Conservation (phyloP, 1,140 invertebrate species). For the Acromyrmex echinatior region DNA sequence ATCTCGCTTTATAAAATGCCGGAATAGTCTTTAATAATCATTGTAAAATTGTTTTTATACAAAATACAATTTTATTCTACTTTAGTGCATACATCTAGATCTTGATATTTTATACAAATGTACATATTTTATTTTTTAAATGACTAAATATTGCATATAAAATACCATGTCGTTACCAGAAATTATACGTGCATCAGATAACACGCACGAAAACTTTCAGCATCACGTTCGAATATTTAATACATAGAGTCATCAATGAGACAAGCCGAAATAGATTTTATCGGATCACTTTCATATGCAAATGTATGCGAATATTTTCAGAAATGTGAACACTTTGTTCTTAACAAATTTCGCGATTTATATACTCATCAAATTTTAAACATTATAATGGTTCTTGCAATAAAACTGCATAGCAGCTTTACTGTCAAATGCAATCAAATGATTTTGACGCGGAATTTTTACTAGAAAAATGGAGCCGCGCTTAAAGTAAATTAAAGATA, state of each 20-base stretch:
- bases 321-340: slow-evolving; percentile 19
- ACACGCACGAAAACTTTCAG: slow-evolving; percentile 6
- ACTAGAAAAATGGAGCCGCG: not conserved
- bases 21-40: not conserved
- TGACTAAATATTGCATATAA: not conserved
- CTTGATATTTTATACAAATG: not conserved
- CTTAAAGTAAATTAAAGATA: slow-evolving; percentile 23
- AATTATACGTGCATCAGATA: slow-evolving; percentile 1
- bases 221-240: slow-evolving; percentile 13
- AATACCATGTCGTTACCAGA: not conserved
- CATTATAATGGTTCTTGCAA: not conserved
- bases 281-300: not conserved
- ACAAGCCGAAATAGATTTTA: slow-evolving; percentile 27
- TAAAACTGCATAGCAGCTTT: not conserved
- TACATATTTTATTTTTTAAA: not conserved
- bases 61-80: not conserved
- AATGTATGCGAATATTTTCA: not conserved
- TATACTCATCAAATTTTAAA: slow-evolving; percentile 18
- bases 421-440: not conserved
- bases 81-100: not conserved
- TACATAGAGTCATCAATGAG: slow-evolving; percentile 1
- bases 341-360: slow-evolving; percentile 19
- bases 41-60: not conserved
- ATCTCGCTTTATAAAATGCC: not conserved
- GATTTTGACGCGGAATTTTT: not conserved